Percentiles rank a stretch among this genome's conserved stretches.
Conservation (phyloP, 2,797 vertebrate genomes). For the Sphenopsis melanotis region DNA sequence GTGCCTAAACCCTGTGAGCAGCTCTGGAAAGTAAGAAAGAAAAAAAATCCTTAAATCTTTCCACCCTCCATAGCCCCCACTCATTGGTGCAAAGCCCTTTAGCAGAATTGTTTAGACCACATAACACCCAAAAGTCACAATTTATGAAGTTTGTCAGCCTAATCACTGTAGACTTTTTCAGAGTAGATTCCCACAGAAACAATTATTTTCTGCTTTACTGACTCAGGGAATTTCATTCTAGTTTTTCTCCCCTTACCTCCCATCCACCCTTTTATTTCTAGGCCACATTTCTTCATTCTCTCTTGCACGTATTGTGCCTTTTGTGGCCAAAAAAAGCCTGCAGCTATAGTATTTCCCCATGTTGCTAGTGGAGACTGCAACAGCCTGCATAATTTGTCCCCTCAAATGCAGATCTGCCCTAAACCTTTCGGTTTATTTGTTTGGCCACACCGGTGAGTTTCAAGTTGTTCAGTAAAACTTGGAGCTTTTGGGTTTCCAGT, state of each 20-base stretch:
- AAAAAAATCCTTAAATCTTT: not conserved
- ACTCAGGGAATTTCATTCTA: slow-evolving; percentile 26
- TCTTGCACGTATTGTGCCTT: not conserved
- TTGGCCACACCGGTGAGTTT: not conserved
- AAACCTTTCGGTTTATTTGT: slow-evolving; percentile 42
- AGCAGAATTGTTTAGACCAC: not conserved
- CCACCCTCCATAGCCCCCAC: not conserved
- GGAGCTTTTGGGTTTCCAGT: not conserved
- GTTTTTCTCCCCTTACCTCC: not conserved
- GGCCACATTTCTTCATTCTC: not conserved
- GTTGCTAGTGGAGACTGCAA: not conserved
- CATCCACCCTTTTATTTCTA: not conserved
- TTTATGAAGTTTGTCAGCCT: not conserved
- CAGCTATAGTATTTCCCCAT: not conserved
- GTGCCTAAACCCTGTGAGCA: not conserved
- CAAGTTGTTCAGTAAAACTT: not conserved
- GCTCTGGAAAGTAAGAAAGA: not conserved
- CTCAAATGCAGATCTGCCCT: not conserved
- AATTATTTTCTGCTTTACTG: slow-evolving; percentile 44
- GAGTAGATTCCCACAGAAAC: not conserved
- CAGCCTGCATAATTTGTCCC: slow-evolving; percentile 3
- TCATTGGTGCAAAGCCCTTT: not conserved
- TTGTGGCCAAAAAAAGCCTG: not conserved
- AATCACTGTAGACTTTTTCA: not conserved
- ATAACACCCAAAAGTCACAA: not conserved